A percentile compares a stretch with the other conserved stretches of the same genome.
Evolutionary conservation across 2,797 vertebrate species (phyloP).

Genomic region (Sebastes flavidus): DNA sequence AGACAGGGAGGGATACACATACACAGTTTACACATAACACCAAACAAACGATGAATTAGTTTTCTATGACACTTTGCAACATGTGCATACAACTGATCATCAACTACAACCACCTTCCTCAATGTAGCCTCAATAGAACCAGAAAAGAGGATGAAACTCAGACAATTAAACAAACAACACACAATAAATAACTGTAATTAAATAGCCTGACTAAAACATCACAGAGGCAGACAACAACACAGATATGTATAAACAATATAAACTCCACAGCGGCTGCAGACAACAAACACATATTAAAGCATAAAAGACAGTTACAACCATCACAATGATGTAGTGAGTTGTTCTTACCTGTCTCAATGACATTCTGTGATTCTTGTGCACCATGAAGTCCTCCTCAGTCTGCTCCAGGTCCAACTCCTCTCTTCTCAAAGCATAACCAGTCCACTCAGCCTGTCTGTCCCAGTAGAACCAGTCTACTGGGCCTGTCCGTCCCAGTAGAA

Average conservation of each 20-base stretch:
- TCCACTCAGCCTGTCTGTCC: too few relatives aligned
- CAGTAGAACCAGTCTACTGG: too few relatives aligned
- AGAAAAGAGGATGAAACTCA: not conserved
- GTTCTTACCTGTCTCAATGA: not conserved
- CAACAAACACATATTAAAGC: not conserved
- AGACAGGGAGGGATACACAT: not conserved
- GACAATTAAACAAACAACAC: not conserved
- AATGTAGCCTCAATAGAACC: not conserved
- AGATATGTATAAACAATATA: not conserved
- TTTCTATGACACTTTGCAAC: not conserved
- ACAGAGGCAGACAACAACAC: not conserved
- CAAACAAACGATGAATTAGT: fast-evolving
- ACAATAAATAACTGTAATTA: not conserved
- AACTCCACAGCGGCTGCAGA: not conserved
- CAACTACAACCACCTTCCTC: not conserved
- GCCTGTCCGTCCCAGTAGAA: too few relatives aligned
- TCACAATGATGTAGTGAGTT: not conserved
- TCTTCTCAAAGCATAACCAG: not conserved
- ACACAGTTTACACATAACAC: not conserved
- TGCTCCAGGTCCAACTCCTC: not conserved
- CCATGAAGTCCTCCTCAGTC: not conserved
- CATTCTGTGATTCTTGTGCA: not conserved
- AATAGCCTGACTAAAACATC: not conserved
- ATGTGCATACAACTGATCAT: not conserved
- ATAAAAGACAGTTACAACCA: not conserved